Base-by-base conservation (phyloP, 2,113 vertebrate genomes). In the Tenebrosternarchus preto region DNA sequence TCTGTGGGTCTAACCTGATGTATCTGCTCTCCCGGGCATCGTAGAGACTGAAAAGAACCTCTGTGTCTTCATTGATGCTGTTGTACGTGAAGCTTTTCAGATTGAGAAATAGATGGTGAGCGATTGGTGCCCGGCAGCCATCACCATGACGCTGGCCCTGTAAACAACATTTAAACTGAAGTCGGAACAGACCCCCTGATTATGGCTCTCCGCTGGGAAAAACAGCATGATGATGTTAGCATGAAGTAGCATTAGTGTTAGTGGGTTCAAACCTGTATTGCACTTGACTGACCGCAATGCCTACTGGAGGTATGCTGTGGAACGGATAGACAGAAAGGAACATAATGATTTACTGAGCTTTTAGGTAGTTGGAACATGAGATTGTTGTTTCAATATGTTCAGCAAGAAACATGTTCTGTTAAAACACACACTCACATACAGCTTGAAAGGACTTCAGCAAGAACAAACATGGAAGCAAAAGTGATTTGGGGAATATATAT, bases 1-100 rank as follows among this genome's bases (percentile, higher is more conserved):
- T 76, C 20, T 63, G n/a, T 61, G 81, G 53, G 4, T 78, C 88
- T 86, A 90, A 98, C 97, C 97, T 99, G 92, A 99, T 98, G 88
- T 96, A 96, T 84, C 97, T 98, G 89, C 94, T 93, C 89, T 99
- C 97, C 53, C 96, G 92, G 85, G 95, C 94, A 86, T 99, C 97
- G 0, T 97, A 98, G 25, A 99, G 90, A 24, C 93, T 97, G 80
- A 99, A 98, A 87, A 97, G 96, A 80, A 99, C 95, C 0, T 99
- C 97, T 0, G 95, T 95, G 79, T 99, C 97, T 84, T 99, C 97
- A 64, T 96, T 97, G 89, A 98, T 97, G 85, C 95, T 98, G 90
- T 96, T 98, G 88, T 99, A 98, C 76, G 97, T 98, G 86, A 99
- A 98, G 90, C 97, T 98, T 93, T 98, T 99, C 57, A 99, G 91